These are phyloP conservation scores for Carassius carassius DNA, from an alignment of 2,113 vertebrate genomes.

Conservation along the genomic window DNA sequence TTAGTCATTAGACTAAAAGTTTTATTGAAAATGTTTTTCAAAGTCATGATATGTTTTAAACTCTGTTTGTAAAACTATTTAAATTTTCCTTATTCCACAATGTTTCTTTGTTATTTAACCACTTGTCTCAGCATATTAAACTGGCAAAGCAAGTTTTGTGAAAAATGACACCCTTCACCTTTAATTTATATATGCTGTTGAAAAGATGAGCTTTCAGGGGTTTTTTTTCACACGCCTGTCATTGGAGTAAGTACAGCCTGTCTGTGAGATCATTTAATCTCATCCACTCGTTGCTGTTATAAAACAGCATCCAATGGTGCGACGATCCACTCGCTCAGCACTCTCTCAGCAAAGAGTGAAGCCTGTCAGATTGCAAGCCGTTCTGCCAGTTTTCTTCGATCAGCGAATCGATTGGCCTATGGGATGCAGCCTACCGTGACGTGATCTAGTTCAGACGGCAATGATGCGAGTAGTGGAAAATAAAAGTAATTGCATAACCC, in stretches of 20 bases:
- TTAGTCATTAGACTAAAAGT: background rate
- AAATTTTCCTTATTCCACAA: background rate
- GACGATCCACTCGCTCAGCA: background rate
- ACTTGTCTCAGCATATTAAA: background rate
- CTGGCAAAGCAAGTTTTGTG: background rate
- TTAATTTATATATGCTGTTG: background rate
- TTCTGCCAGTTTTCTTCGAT: constrained; percentile 64
- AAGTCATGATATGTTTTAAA: background rate
- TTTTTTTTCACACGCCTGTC: background rate
- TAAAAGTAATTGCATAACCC: constrained; percentile 77
- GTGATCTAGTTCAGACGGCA: constrained; percentile 78
- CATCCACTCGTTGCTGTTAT: background rate
- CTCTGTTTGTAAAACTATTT: background rate
- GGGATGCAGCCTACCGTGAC: constrained; percentile 67
- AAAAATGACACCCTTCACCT: background rate
- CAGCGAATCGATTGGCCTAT: constrained; percentile 61
- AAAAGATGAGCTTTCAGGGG: background rate
- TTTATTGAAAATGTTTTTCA: background rate
- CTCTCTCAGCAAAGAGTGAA: constrained; percentile 46
- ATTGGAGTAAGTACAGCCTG: constrained; percentile 29
- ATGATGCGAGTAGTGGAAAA: constrained; percentile 76
- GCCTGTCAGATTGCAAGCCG: constrained; percentile 58
- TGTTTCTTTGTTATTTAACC: background rate
- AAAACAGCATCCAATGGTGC: background rate
- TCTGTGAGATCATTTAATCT: constrained; percentile 23